Percentiles rank a stretch among this genome's conserved stretches.
These are phyloP conservation scores for Denticeps clupeoides DNA, from an alignment of 2,797 vertebrate genomes.

Conservation along the genomic window DNA sequence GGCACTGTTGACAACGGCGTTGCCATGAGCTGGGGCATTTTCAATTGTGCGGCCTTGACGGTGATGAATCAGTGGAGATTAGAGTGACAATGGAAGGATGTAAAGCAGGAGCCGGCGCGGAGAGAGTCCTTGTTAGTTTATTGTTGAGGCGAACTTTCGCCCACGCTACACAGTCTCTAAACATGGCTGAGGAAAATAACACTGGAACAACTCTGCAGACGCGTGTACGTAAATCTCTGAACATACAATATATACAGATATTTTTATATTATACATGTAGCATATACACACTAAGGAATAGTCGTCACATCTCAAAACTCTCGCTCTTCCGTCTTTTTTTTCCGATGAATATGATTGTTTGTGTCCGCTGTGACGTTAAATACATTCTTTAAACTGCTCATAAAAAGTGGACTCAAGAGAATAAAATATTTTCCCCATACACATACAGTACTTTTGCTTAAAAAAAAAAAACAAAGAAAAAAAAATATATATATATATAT, in stretches of 20 bases:
- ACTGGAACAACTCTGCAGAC: slow-evolving; percentile 51
- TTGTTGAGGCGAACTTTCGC: slow-evolving; percentile 48
- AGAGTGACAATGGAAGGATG: slow-evolving; percentile 1
- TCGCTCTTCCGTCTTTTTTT: slow-evolving; percentile 29
- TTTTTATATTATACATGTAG: slow-evolving; percentile 41
- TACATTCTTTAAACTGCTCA: slow-evolving; percentile 44
- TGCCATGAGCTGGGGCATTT: too few species aligned
- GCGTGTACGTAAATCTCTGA: slow-evolving; percentile 45
- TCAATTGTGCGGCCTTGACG: too few species aligned
- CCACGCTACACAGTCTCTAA: slow-evolving; percentile 53
- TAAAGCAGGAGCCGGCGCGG: slow-evolving; percentile 16
- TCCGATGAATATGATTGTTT: slow-evolving; percentile 40
- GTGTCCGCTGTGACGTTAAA: slow-evolving; percentile 48
- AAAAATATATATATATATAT: not conserved
- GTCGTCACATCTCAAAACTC: slow-evolving; percentile 42
- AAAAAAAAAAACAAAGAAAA: slow-evolving; percentile 2
- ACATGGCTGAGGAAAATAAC: slow-evolving; percentile 63
- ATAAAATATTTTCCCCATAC: slow-evolving; percentile 25
- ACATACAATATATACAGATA: slow-evolving; percentile 55
- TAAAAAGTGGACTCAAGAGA: slow-evolving; percentile 40
- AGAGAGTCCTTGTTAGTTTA: slow-evolving; percentile 49
- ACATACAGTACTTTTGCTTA: slow-evolving; percentile 36
- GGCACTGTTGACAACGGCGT: too few species aligned
- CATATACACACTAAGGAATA: slow-evolving; percentile 40
- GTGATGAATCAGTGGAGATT: not conserved